Percentiles rank a stretch among this genome's conserved stretches.
phyloP scores from a whole-genome alignment of 2,888 invertebrate species.

The Morinoia aosen region DNA sequence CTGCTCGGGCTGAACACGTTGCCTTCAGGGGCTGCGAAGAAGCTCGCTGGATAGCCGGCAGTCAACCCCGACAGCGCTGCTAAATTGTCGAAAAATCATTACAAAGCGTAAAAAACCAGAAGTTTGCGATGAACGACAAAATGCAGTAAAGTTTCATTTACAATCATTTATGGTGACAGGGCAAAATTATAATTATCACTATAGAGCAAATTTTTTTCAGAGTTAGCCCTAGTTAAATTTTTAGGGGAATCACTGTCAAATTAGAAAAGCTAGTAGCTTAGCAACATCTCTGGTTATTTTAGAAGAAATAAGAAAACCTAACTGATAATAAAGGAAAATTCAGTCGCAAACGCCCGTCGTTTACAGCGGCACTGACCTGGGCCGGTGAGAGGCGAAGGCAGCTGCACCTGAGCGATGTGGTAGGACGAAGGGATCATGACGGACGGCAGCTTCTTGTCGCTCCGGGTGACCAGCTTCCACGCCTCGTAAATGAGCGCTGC shows the following conservation, averaged over 20 bases:
- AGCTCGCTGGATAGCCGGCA: not conserved
- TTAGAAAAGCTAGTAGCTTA: no score
- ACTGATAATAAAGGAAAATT: no score
- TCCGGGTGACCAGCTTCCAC: slow-evolving; percentile 59
- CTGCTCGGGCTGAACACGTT: slow-evolving; percentile 6
- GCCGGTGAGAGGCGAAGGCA: not conserved
- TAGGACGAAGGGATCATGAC: slow-evolving; percentile 62
- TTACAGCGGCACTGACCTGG: not conserved
- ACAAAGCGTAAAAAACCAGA: not conserved
- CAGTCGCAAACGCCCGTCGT: no score
- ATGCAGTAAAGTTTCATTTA: not conserved
- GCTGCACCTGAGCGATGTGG: slow-evolving; percentile 52
- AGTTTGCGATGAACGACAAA: not conserved
- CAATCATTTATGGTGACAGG: no score
- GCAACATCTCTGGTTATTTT: no score
- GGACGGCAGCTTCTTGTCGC: slow-evolving; percentile 57
- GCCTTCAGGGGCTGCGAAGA: not conserved
- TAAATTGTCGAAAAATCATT: not conserved
- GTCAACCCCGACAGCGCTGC: not conserved
- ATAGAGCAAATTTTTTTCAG: no score
- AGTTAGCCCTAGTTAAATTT: no score
- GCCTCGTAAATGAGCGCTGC: slow-evolving; percentile 65
- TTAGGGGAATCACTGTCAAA: no score
- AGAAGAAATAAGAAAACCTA: no score
- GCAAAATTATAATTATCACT: no score